Evolutionary conservation across 2,888 invertebrate genomes (phyloP).

Genomic region (Drosophila meridionalis): DNA sequence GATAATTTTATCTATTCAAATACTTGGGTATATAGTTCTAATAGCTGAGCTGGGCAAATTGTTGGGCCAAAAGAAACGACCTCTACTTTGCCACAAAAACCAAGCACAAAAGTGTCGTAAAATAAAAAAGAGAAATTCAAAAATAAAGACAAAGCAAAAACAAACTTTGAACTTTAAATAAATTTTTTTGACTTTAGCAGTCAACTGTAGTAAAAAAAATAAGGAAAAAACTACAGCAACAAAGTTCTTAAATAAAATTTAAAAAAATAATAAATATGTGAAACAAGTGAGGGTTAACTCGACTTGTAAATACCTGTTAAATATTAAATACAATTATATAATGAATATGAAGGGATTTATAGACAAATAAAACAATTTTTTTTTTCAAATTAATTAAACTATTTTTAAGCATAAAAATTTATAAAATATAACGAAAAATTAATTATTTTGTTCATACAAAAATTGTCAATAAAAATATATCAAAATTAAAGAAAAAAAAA

Average conservation of each 20-base stretch:
- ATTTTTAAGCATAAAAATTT: too few relatives aligned
- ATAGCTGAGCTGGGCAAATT: conserved; percentile 46
- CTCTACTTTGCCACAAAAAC: conserved; percentile 33
- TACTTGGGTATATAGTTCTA: conserved; percentile 30
- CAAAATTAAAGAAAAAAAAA: too few relatives aligned
- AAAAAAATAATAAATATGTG: conserved; percentile 35
- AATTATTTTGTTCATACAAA: too few relatives aligned
- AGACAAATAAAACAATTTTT: too few relatives aligned
- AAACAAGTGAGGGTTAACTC: too few relatives aligned
- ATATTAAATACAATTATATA: background rate
- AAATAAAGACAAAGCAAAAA: conserved; percentile 4
- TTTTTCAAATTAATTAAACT: too few relatives aligned
- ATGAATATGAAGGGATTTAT: too few relatives aligned
- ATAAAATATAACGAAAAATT: too few relatives aligned
- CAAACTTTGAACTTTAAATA: conserved; percentile 69
- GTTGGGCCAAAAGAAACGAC: conserved; percentile 28
- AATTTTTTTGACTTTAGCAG: conserved; percentile 67
- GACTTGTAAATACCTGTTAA: background rate
- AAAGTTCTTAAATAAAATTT: conserved; percentile 62
- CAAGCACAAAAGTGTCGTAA: conserved; percentile 63
- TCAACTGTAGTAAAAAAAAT: conserved; percentile 21
- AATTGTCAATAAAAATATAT: too few relatives aligned
- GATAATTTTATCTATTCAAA: conserved; percentile 35
- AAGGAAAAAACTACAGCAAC: conserved; percentile 25
- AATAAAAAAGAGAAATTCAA: conserved; percentile 51